These are phyloP conservation scores for Takifugu flavidus DNA, from an alignment of 2,113 vertebrate species.

Conservation along the genomic window DNA sequence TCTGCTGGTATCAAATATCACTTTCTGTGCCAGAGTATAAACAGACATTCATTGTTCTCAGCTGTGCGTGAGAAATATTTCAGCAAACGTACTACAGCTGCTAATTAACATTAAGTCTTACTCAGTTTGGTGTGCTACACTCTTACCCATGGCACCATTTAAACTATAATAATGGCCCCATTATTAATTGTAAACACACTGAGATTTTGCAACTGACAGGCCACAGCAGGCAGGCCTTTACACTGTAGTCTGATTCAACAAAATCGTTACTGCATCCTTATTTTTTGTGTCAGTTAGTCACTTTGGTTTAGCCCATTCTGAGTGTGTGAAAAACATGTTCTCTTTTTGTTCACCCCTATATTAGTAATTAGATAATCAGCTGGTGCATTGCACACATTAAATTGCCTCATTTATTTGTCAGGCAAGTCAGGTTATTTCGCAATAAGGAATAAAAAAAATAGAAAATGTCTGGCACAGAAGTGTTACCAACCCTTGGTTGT, in stretches of 20 bases:
- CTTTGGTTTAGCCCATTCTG: background rate
- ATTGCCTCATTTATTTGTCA: conserved; percentile 56
- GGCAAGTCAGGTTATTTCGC: conserved; percentile 19
- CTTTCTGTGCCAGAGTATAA: background rate
- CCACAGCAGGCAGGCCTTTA: no score
- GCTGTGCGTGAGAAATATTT: conserved; percentile 27
- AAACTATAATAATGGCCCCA: no score
- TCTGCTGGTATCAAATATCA: conserved; percentile 23
- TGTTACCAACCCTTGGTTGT: conserved; percentile 22
- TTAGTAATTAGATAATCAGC: conserved; percentile 59
- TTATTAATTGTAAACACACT: no score
- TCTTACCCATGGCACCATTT: no score
- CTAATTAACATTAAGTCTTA: conserved; percentile 8
- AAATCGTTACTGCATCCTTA: no score
- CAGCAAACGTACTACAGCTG: conserved; percentile 23
- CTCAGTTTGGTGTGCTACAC: no score
- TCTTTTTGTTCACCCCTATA: background rate
- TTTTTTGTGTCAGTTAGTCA: background rate
- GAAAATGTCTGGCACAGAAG: conserved; percentile 44
- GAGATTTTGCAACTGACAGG: background rate
- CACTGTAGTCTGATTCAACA: no score
- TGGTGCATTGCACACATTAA: conserved; percentile 46
- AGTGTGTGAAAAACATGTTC: no score
- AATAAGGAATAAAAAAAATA: conserved; percentile 50
- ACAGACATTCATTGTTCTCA: conserved; percentile 9